Conservation (phyloP, 2,797 vertebrate genomes). For the Scleropages formosus region DNA sequence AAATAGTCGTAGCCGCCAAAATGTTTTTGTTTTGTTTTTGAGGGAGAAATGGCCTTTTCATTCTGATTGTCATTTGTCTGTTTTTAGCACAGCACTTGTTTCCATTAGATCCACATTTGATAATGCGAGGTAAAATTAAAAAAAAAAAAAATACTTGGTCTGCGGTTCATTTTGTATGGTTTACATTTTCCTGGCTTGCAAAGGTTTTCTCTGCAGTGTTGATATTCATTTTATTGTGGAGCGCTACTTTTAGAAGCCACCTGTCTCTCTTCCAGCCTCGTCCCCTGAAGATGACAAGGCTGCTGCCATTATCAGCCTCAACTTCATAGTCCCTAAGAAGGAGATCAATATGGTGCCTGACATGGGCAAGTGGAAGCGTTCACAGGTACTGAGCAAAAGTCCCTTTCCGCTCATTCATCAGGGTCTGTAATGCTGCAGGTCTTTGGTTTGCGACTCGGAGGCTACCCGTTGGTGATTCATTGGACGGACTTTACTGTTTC, state of each 20-base stretch:
- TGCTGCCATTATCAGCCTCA: constrained; percentile 52
- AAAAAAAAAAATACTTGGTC: no score
- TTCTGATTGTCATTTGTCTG: no score
- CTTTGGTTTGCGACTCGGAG: no score
- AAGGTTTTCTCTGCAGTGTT: neutral
- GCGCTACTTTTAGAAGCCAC: neutral
- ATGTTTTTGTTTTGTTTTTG: no score
- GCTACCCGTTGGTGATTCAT: no score
- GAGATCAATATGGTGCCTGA: constrained; percentile 91
- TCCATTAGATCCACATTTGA: neutral
- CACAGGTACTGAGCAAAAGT: constrained; percentile 67
- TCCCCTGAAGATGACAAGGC: constrained; percentile 69
- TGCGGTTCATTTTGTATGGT: no score
- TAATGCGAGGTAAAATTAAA: no score
- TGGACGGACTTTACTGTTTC: no score
- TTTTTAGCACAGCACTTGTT: neutral
- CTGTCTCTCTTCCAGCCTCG: constrained; percentile 59
- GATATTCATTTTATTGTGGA: neutral
- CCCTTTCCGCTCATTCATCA: no score
- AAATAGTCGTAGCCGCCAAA: no score
- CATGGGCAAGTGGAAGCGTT: constrained; percentile 96
- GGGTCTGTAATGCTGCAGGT: no score
- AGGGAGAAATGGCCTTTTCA: no score
- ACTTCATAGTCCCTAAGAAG: constrained; percentile 86
- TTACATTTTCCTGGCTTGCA: neutral